Percentiles rank a stretch among this genome's conserved stretches.
These are phyloP conservation scores for Leucophenga montana DNA, from an alignment of 2,888 invertebrate species.

Conservation along the genomic window DNA sequence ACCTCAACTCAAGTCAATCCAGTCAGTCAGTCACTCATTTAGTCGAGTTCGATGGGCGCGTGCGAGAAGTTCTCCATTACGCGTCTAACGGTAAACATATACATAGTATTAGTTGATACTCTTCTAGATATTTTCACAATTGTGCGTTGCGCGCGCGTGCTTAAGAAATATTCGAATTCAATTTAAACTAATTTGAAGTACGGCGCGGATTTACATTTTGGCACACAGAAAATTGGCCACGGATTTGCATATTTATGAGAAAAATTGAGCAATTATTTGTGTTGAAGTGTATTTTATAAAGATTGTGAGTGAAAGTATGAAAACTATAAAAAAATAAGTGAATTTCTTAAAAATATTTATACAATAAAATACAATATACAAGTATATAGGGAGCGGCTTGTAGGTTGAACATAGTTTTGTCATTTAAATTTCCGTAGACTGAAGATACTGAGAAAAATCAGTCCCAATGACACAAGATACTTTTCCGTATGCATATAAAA, in stretches of 20 bases:
- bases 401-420: too few species aligned
- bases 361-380: too few species aligned
- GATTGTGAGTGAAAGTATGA: slow-evolving; percentile 3
- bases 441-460: too few species aligned
- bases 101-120: background rate
- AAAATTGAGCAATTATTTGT: slow-evolving; percentile 3
- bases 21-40: slow-evolving; percentile 14
- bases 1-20: slow-evolving; percentile 15
- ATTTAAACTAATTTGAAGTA: background rate
- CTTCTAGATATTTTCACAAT: too few species aligned
- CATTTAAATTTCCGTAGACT: too few species aligned
- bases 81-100: slow-evolving; percentile 49
- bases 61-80: slow-evolving; percentile 52
- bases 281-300: background rate
- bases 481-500: too few species aligned
- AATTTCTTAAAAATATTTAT: slow-evolving; percentile 23
- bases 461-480: too few species aligned
- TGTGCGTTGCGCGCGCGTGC: slow-evolving; percentile 20
- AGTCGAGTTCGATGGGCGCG: slow-evolving; percentile 61
- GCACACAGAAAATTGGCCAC: background rate
- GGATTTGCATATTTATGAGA: slow-evolving; percentile 7
- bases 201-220: background rate
- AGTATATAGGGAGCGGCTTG: too few species aligned
- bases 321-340: slow-evolving; percentile 43
- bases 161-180: slow-evolving; percentile 14